phyloP scores from a whole-genome alignment of 1,140 invertebrate genomes.

The Lordiphosa stackelbergi region DNA sequence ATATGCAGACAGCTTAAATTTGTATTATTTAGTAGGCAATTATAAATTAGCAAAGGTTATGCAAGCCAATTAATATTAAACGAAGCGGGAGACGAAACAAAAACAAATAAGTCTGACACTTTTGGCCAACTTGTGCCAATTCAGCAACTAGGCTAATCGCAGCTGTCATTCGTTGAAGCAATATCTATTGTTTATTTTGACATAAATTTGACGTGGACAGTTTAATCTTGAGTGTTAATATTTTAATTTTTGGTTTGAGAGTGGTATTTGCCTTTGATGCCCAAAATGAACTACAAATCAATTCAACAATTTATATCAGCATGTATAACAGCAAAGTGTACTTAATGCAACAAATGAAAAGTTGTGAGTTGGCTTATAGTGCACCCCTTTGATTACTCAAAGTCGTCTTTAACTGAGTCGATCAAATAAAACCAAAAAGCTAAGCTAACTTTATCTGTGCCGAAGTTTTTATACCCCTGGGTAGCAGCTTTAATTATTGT shows the following conservation, averaged over 20 bases:
- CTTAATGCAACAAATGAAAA: too few species aligned
- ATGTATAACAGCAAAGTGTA: too few species aligned
- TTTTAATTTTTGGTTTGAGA: conserved; percentile 15
- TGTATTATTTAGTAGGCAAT: conserved; percentile 62
- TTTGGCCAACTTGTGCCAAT: conserved; percentile 37
- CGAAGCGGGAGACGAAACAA: conserved; percentile 25
- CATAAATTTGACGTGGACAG: conserved; percentile 60
- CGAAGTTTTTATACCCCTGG: too few species aligned
- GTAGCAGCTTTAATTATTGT: too few species aligned
- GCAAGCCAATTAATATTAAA: conserved; percentile 34
- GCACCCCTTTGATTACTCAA: too few species aligned
- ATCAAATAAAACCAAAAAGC: too few species aligned
- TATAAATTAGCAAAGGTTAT: conserved; percentile 66
- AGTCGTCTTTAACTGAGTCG: too few species aligned
- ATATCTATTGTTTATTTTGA: conserved; percentile 65
- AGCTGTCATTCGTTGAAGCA: conserved; percentile 42
- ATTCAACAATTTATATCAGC: too few species aligned
- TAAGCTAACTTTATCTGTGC: too few species aligned
- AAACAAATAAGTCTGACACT: conserved; percentile 19
- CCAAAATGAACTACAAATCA: too few species aligned
- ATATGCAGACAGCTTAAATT: conserved; percentile 43
- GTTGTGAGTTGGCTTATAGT: too few species aligned
- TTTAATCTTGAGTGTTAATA: conserved; percentile 55
- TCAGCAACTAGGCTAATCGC: conserved; percentile 52
- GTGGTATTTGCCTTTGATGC: too few species aligned